phyloP scores from a whole-genome alignment of 2,113 vertebrate genomes.

The Rhinoptilus africanus region DNA sequence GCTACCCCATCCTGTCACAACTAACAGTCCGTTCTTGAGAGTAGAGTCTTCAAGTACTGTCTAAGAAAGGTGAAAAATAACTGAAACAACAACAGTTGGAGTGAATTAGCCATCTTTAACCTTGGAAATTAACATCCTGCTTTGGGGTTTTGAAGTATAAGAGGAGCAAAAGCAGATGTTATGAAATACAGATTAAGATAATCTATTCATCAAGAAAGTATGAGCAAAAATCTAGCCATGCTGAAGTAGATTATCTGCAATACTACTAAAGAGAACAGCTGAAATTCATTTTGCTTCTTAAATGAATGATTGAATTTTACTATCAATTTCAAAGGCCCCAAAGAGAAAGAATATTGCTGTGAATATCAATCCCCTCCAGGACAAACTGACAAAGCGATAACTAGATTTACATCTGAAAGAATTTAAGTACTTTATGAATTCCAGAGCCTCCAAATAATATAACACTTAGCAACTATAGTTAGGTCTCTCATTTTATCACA shows the following conservation, averaged over 20 bases:
- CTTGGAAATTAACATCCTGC: not conserved
- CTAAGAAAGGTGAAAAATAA: not conserved
- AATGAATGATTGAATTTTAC: not conserved
- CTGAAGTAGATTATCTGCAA: not conserved
- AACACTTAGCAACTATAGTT: not conserved
- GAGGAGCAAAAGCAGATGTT: not conserved
- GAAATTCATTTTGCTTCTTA: not conserved
- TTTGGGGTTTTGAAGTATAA: not conserved
- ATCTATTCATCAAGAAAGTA: not conserved
- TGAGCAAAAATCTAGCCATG: not conserved
- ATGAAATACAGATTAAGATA: not conserved
- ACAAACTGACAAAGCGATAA: not conserved
- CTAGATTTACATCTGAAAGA: not conserved
- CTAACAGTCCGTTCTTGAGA: not conserved
- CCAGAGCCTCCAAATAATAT: not conserved
- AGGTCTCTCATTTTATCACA: not conserved
- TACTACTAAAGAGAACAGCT: not conserved
- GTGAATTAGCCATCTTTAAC: not conserved
- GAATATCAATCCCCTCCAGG: not conserved
- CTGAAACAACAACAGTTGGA: not conserved
- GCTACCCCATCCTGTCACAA: not conserved
- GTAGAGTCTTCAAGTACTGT: not conserved
- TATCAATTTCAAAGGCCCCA: not conserved
- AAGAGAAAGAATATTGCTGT: not conserved
- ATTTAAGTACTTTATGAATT: not conserved